Evolutionary conservation across 2,113 vertebrate genomes (phyloP).

Genomic region (Hippocampus zosterae): DNA sequence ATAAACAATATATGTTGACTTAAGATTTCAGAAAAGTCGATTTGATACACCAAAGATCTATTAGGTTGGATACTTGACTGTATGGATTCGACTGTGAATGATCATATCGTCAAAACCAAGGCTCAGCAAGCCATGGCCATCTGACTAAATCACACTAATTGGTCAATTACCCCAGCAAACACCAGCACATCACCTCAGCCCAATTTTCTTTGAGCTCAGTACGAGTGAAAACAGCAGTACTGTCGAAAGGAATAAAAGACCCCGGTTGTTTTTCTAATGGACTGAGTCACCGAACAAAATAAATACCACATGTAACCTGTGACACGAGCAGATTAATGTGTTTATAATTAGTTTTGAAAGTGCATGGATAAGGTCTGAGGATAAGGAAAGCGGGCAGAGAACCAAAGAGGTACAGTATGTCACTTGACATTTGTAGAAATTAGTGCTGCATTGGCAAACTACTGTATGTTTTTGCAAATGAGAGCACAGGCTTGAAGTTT

Average conservation of each 20-base stretch:
- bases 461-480: conserved; percentile 17
- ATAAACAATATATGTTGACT: conserved; percentile 4
- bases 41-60: conserved; percentile 31
- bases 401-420: conserved; percentile 22
- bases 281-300: conserved; percentile 70
- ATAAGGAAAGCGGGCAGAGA: conserved; percentile 26
- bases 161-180: conserved; percentile 57
- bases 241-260: conserved; percentile 65
- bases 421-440: conserved; percentile 48
- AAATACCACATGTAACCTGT: conserved; percentile 74
- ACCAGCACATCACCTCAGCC: conserved; percentile 47
- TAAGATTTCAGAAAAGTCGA: conserved; percentile 32
- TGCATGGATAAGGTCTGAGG: conserved; percentile 23
- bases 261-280: conserved; percentile 66
- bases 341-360: conserved; percentile 70
- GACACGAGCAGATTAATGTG: conserved; percentile 76
- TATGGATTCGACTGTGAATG: conserved; percentile 49
- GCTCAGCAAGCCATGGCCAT: conserved; percentile 50
- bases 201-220: conserved; percentile 48
- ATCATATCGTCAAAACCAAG: conserved; percentile 49
- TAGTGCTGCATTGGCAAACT: conserved; percentile 32
- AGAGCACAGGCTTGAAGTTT: not conserved
- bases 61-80: conserved; percentile 53
- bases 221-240: conserved; percentile 58
- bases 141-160: conserved; percentile 64